Evolutionary conservation across 2,797 vertebrate species (phyloP), one percentile per base, ranked within the genome.

Genomic region (Sebastes jordani): DNA sequence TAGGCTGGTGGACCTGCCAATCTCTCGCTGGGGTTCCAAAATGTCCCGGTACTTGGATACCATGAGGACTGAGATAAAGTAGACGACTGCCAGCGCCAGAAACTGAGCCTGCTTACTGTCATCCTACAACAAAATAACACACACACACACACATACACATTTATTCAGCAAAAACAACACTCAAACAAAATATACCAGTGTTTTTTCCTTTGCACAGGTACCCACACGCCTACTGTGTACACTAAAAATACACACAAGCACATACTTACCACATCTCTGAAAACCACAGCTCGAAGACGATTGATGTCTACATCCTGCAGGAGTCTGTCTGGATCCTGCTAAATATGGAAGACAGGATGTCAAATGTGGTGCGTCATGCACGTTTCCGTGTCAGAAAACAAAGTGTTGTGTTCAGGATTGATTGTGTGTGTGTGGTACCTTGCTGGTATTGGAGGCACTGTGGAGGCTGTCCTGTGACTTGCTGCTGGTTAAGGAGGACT

Each of bases 241-340:
- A 74, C 10, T 13, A 76, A 34, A 76, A 69, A 84, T 34, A 79
- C 27, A 84, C 38, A 76, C 52, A 62, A 11, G 81, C 42, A 71
- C 34, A 29, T 25, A 2, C 97, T 97, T 88, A 99, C 99, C 97
- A 99, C 98, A 83, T 99, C 99, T 90, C 99, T 97, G 93, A 99
- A 99, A 88, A 99, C 99, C 65, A 99, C 99, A 11, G 99, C 99
- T 89, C 99, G 96, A 4, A 99, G 96, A 71, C 99, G 98, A 93
- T 99, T 99, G 91, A 99, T 99, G 90, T 99, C 99, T 64, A 99
- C 99, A 79, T 99, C 99, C 94, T 99, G 99, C 89, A 99, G 96
- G 87, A 99, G 97, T 83, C 99, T 95, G 89, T 99, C 99, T 11
- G 99, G 98, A 90, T 99, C 99, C 95, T 99, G 98, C 92, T 94